Conservation (phyloP, 2,797 vertebrate species). For the Myioborus melanocephalus region DNA sequence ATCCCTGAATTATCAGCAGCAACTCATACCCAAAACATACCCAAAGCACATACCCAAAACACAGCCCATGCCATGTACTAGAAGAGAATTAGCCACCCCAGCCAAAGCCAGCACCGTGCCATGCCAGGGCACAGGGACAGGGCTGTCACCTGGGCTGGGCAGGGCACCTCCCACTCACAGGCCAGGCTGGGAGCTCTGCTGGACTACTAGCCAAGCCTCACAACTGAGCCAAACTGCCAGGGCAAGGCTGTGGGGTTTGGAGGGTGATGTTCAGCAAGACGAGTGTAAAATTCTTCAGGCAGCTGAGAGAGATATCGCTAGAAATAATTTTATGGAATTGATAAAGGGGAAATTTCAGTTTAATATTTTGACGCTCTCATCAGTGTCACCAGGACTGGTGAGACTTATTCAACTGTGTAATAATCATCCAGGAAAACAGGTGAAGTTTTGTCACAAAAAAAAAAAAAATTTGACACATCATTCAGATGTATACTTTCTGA, state of each 20-base stretch:
- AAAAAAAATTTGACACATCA: neutral
- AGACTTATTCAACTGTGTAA: neutral
- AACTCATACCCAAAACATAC: neutral
- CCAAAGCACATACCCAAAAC: neutral
- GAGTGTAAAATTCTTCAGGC: neutral
- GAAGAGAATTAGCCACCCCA: too few relatives aligned
- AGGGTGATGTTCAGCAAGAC: neutral
- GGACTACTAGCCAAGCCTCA: neutral
- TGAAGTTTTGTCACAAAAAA: conserved; percentile 8
- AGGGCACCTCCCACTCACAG: neutral
- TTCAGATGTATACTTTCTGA: neutral
- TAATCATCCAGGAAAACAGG: neutral
- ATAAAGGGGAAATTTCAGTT: neutral
- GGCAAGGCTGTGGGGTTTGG: neutral
- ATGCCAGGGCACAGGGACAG: fast-evolving
- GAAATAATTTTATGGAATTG: neutral
- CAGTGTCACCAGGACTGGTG: neutral
- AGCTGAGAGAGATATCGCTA: neutral
- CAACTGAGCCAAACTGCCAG: neutral
- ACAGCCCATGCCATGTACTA: neutral
- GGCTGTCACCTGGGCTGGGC: fast-evolving
- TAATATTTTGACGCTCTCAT: neutral
- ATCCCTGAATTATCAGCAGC: neutral
- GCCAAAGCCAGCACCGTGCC: neutral
- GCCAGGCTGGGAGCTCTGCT: neutral